Evolutionary conservation across 92 coral and sea anemone genomes (phyloP).

Genomic region (Scolanthus callimorphus): DNA sequence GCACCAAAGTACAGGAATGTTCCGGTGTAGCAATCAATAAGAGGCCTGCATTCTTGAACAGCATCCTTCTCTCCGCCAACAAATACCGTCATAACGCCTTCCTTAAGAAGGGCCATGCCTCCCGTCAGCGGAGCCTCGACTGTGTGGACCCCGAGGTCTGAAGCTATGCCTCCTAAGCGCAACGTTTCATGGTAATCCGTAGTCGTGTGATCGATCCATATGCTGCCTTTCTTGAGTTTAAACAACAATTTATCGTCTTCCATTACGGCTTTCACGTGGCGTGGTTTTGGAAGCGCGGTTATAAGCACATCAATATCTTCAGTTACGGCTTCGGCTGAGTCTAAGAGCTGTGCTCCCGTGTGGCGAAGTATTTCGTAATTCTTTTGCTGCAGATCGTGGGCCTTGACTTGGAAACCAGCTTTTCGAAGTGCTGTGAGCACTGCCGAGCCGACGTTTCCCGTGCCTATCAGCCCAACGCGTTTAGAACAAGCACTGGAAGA

Average conservation of each 20-base stretch:
- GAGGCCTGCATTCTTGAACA: conserved; percentile 50
- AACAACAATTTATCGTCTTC: conserved; percentile 32
- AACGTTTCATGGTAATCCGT: conserved; percentile 62
- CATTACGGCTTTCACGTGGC: conserved; percentile 48
- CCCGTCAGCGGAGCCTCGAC: conserved; percentile 76
- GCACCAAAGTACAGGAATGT: conserved; percentile 53
- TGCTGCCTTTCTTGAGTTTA: conserved; percentile 25
- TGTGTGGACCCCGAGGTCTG: conserved; percentile 1
- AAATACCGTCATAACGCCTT: conserved; percentile 59
- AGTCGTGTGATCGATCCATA: conserved; percentile 70
- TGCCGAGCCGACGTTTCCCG: conserved; percentile 53
- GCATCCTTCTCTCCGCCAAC: conserved; percentile 63
- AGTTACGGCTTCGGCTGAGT: conserved; percentile 34
- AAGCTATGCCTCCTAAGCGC: conserved; percentile 40
- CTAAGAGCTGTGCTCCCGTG: conserved; percentile 26
- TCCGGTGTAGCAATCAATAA: conserved; percentile 38
- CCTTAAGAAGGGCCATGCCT: conserved; percentile 57
- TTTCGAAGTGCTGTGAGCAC: conserved; percentile 39
- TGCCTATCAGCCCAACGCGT: conserved; percentile 50
- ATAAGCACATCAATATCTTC: conserved; percentile 37
- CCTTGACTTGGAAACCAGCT: conserved; percentile 35
- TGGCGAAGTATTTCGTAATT: conserved; percentile 20
- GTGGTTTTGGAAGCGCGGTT: conserved; percentile 75
- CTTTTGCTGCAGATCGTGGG: conserved; percentile 7
- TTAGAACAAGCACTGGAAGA: background rate